Percentiles rank a stretch among this genome's conserved stretches.
phyloP scores from a whole-genome alignment of 2,113 vertebrate genomes.

The Cettia cetti region DNA sequence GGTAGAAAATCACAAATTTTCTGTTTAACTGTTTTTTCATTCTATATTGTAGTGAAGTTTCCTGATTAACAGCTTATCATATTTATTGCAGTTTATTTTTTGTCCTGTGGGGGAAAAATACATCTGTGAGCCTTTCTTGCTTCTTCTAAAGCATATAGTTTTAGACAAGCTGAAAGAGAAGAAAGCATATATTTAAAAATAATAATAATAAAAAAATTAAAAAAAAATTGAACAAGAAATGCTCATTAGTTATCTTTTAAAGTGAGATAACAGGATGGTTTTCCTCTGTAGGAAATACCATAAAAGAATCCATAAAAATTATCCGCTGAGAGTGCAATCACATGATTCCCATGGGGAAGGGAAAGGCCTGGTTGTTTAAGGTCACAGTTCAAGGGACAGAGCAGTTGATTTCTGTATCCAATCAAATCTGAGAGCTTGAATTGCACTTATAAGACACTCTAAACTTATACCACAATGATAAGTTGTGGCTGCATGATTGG shows the following conservation, averaged over 20 bases:
- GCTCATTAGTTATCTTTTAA: conserved; percentile 2
- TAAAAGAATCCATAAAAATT: conserved; percentile 62
- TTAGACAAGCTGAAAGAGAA: conserved; percentile 38
- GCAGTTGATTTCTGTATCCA: background rate
- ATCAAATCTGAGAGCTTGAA: background rate
- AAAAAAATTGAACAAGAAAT: background rate
- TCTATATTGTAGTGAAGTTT: background rate
- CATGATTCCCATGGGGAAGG: conserved; percentile 64
- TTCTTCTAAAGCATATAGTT: conserved; percentile 36
- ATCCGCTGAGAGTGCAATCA: conserved; percentile 73
- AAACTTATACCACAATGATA: background rate
- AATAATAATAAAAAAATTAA: too few species aligned
- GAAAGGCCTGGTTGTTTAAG: conserved; percentile 55
- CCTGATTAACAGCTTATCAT: background rate
- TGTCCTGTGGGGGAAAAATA: background rate
- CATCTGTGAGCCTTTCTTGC: conserved; percentile 14
- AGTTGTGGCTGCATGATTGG: background rate
- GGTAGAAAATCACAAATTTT: background rate
- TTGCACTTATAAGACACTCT: background rate
- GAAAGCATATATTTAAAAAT: background rate
- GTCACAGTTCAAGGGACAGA: conserved; percentile 63
- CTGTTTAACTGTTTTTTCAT: background rate
- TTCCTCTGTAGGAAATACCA: conserved; percentile 72
- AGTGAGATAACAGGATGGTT: conserved; percentile 57
- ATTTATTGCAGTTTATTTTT: background rate